Evolutionary conservation across 2,888 invertebrate species (phyloP).

Genomic region (Eristalinus sepulchralis): DNA sequence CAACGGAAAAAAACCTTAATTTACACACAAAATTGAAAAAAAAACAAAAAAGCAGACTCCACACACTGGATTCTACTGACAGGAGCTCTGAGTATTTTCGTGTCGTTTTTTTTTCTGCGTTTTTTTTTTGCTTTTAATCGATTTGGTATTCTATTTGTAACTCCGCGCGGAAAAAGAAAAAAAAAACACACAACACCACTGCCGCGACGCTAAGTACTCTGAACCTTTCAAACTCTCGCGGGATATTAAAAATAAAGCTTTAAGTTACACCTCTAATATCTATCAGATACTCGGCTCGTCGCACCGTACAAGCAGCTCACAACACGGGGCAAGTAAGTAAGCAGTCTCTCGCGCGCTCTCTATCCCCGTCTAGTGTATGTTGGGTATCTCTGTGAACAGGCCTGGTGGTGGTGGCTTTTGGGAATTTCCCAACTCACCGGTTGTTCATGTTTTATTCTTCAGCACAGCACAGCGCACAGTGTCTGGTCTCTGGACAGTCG

Average conservation of each 20-base stretch:
- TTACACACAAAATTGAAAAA: slow-evolving; percentile 38
- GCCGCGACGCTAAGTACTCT: slow-evolving; percentile 67
- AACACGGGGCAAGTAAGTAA: neutral
- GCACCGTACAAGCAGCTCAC: neutral
- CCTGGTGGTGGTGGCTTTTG: slow-evolving; percentile 41
- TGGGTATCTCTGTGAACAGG: slow-evolving; percentile 3
- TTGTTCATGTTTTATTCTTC: slow-evolving; percentile 66
- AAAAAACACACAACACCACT: slow-evolving; percentile 41
- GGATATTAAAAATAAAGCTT: slow-evolving; percentile 68
- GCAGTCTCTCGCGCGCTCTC: slow-evolving; percentile 31
- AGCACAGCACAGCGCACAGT: neutral
- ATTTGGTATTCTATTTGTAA: slow-evolving; percentile 41
- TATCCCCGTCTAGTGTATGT: slow-evolving; percentile 22
- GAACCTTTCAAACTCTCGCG: slow-evolving; percentile 70
- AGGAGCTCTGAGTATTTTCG: neutral
- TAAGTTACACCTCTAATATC: slow-evolving; percentile 68
- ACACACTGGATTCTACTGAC: slow-evolving; percentile 34
- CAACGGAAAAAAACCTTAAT: slow-evolving; percentile 64
- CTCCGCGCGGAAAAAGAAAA: slow-evolving; percentile 43
- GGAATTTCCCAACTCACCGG: slow-evolving; percentile 69
- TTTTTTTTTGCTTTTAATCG: neutral
- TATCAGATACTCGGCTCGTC: slow-evolving; percentile 45
- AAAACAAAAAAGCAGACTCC: neutral
- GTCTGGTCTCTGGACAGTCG: slow-evolving; percentile 5
- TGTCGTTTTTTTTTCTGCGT: slow-evolving; percentile 6